phyloP scores from a whole-genome alignment of 2,888 invertebrate species.

The Drosophila gaucha region DNA sequence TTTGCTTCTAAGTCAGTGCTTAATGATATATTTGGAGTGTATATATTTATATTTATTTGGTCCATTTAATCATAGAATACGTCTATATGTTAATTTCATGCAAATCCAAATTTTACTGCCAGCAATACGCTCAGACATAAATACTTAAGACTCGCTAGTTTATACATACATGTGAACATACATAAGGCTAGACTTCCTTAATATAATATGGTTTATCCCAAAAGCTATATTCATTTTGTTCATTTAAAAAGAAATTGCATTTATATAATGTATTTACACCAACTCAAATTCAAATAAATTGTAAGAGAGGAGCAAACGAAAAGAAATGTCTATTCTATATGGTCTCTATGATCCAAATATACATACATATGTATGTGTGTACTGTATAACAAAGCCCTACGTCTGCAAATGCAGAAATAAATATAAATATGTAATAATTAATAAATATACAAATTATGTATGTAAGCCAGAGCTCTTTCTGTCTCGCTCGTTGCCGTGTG shows the following conservation, averaged over 20 bases:
- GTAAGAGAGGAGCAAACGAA: not conserved
- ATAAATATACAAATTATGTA: not conserved
- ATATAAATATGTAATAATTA: not conserved
- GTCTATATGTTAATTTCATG: not conserved
- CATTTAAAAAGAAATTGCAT: conserved; percentile 26
- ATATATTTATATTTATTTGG: not conserved
- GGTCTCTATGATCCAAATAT: not conserved
- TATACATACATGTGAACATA: no score
- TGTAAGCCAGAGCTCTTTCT: not conserved
- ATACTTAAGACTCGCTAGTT: not conserved
- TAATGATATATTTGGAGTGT: not conserved
- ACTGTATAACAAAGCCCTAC: no score
- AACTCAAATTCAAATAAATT: not conserved
- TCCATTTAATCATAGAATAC: not conserved
- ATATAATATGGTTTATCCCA: not conserved
- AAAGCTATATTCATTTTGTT: not conserved
- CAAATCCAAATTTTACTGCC: not conserved
- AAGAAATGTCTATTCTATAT: not conserved
- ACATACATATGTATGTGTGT: no score
- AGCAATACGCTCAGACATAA: no score
- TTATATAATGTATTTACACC: not conserved
- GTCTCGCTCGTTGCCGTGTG: conserved; percentile 3
- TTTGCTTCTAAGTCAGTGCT: no score
- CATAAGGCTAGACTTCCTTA: no score
- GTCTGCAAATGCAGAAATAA: not conserved